These are phyloP conservation scores for Clarias gariepinus DNA, from an alignment of 2,113 vertebrate species.

Conservation along the genomic window DNA sequence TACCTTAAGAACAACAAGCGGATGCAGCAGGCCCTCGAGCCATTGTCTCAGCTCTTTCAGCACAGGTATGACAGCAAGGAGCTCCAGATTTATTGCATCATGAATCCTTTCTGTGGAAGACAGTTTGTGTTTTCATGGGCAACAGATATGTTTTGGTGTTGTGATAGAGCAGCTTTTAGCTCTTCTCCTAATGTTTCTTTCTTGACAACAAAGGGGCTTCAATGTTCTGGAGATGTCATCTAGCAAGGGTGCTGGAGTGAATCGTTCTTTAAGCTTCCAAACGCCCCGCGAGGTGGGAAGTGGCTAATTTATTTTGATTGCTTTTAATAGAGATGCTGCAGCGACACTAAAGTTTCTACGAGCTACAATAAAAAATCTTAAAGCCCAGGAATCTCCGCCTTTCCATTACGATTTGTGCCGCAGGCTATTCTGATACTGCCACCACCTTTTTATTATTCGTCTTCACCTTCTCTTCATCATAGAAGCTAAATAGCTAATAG, in stretches of 20 bases:
- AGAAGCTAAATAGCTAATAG: too few relatives aligned
- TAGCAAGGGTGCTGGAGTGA: neutral
- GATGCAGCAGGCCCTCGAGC: neutral
- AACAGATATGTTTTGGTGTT: neutral
- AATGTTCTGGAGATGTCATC: neutral
- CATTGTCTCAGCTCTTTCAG: neutral
- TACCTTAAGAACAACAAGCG: neutral
- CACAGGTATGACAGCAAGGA: neutral
- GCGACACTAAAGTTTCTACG: neutral
- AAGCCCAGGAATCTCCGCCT: neutral
- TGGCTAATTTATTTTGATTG: neutral
- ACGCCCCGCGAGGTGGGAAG: neutral
- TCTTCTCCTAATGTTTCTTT: neutral
- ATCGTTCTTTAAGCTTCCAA: neutral
- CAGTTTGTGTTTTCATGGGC: neutral
- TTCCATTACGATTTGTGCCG: neutral
- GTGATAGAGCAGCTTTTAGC: neutral
- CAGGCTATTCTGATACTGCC: neutral
- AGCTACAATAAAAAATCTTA: neutral
- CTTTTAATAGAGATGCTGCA: neutral
- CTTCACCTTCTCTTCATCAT: neutral
- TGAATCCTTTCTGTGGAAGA: neutral
- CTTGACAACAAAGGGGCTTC: neutral
- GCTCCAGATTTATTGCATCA: constrained; percentile 9
- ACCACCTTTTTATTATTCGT: neutral